Percentiles rank a stretch among this genome's conserved stretches.
Conservation (phyloP, 2,888 invertebrate species). For the Drosophila pseudotalamancana region DNA sequence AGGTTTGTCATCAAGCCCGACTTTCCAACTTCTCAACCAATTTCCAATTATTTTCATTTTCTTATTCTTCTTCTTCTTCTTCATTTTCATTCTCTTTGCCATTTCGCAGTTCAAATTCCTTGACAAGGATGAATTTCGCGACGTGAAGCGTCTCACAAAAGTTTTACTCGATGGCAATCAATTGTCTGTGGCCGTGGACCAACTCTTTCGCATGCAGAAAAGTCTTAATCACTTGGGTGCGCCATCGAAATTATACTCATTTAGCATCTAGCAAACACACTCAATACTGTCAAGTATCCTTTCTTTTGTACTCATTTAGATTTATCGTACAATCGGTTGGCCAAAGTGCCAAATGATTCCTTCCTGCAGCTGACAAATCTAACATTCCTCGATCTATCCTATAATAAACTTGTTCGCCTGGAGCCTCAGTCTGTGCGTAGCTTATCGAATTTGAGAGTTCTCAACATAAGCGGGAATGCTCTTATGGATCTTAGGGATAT, state of each 20-base stretch:
- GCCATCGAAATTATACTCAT: conserved; percentile 48
- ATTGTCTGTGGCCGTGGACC: conserved; percentile 90
- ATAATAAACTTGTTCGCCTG: conserved; percentile 90
- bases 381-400: conserved; percentile 89
- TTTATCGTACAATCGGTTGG: conserved; percentile 90
- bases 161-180: conserved; percentile 91
- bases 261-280: conserved; percentile 21
- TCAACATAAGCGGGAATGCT: conserved; percentile 89
- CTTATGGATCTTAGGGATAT: conserved; percentile 83
- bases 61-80: conserved; percentile 13
- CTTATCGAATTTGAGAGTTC: conserved; percentile 85
- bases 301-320: conserved; percentile 70
- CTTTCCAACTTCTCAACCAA: conserved; percentile 11
- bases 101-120: conserved; percentile 88
- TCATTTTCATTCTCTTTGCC: background rate
- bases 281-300: background rate
- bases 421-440: conserved; percentile 86
- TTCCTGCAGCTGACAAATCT: conserved; percentile 90
- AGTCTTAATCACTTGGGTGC: conserved; percentile 83
- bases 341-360: conserved; percentile 89
- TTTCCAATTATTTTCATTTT: conserved; percentile 58
- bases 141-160: conserved; percentile 87
- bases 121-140: conserved; percentile 89
- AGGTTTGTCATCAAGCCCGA: conserved; percentile 77
- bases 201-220: conserved; percentile 86